Base-by-base conservation (phyloP, 2,113 vertebrate species). In the human region DNA sequence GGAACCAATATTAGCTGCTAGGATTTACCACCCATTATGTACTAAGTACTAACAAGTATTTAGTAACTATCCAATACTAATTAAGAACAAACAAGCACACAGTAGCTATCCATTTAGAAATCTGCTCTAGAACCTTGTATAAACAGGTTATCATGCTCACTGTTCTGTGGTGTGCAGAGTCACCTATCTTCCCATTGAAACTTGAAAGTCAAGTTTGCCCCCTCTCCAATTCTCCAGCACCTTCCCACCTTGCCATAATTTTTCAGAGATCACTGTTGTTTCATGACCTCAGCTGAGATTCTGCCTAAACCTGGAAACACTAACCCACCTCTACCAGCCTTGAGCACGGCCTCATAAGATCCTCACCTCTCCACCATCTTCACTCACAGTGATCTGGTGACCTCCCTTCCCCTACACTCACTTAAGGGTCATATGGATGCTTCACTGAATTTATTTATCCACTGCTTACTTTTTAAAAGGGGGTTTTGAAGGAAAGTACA, bases 281-380 rank as follows among this genome's bases (percentile, higher is more conserved):
- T 55, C 75, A 50, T 45, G 50, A 68, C 14, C 23, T 83, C 45
- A 90, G 72, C 6, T 22, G 27, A n/a, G 92, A 72, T 86, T 91
- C 79, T 70, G 14, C 52, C 59, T 40, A 35, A 32, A 22, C 10
- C 50, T 64, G 35, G 22, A 64, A 48, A 48, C 20, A 6, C 18
- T 32, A 45, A 75, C 30, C 38, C 2, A 0, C 8, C 2, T 75
- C 35, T 64, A 1, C 8, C 32, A 35, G 55, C 6, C 0, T 1
- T 22, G 11, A 8, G 55, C 3, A 61, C 48, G 5, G 14, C 12
- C 50, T 25, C 2, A 11, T 43, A 16, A 66, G 27, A 6, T 6
- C 30, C 72, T 79, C 87, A 83, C 12, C 64, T 82, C 35, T 73
- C 45, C 78, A 61, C 3, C 25, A 57, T 17, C 82, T 85, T 73